phyloP scores from a whole-genome alignment of 1,140 invertebrate species.

The Potamilus streckersoni region DNA sequence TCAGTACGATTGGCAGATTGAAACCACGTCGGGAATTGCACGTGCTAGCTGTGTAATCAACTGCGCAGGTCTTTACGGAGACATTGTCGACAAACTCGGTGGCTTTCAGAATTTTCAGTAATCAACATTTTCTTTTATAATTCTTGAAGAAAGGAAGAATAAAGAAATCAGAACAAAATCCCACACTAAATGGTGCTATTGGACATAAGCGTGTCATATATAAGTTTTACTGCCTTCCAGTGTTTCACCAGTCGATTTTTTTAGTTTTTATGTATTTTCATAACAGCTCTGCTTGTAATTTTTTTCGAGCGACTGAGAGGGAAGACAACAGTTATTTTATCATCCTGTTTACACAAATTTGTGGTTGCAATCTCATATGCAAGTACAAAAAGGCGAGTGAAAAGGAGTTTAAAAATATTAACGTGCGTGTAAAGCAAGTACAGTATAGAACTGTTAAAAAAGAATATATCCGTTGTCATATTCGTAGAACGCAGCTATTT shows the following conservation, averaged over 20 bases:
- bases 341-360: too few relatives aligned
- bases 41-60: conserved; percentile 42
- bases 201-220: background rate
- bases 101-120: conserved; percentile 47
- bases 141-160: background rate
- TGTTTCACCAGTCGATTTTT: background rate
- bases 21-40: conserved; percentile 29
- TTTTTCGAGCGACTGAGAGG: too few relatives aligned
- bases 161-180: background rate
- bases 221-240: too few relatives aligned
- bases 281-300: background rate
- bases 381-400: too few relatives aligned
- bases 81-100: conserved; percentile 47
- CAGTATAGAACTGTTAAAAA: too few relatives aligned
- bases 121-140: conserved; percentile 1
- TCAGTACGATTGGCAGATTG: conserved; percentile 8
- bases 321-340: too few relatives aligned
- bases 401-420: too few relatives aligned
- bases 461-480: too few relatives aligned
- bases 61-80: conserved; percentile 56
- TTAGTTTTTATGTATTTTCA: background rate
- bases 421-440: too few relatives aligned
- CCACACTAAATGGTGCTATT: background rate
- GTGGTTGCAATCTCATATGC: too few relatives aligned
- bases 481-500: too few relatives aligned